Evolutionary conservation across 1,140 invertebrate species (phyloP).

Genomic region (Callitettix versicolor): DNA sequence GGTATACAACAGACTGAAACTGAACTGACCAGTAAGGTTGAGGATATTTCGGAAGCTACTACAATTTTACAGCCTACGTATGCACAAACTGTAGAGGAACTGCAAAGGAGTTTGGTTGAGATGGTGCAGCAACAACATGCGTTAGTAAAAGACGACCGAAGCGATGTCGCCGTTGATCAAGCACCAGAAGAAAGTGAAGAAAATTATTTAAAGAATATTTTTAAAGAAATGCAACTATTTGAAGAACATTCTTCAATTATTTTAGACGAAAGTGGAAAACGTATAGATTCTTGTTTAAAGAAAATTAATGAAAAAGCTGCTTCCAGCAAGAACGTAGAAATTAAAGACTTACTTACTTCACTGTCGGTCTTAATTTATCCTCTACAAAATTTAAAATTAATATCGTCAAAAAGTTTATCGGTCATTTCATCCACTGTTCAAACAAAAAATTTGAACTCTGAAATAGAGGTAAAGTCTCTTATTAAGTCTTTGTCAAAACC

Average conservation of each 20-base stretch:
- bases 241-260: neutral
- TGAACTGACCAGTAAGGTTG: constrained; percentile 15
- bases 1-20: constrained; percentile 16
- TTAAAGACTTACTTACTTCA: constrained; percentile 19
- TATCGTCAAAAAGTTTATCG: constrained; percentile 22
- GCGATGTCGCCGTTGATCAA: constrained; percentile 2
- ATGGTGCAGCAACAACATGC: neutral
- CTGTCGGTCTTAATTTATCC: constrained; percentile 20
- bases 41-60: constrained; percentile 16
- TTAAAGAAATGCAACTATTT: constrained; percentile 2
- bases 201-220: neutral
- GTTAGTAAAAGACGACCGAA: neutral
- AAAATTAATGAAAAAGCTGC: constrained; percentile 1
- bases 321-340: constrained; percentile 14
- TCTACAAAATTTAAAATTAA: constrained; percentile 21
- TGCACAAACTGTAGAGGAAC: constrained; percentile 9
- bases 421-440: constrained; percentile 21
- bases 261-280: neutral
- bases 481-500: constrained; percentile 21
- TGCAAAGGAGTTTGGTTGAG: neutral
- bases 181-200: constrained; percentile 9
- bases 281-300: neutral
- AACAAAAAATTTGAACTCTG: constrained; percentile 6
- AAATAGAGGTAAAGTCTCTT: constrained; percentile 15
- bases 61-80: constrained; percentile 9